Evolutionary conservation across 2,797 vertebrate genomes (phyloP), one percentile per base, ranked within the genome.

Genomic region (Calcarius lapponicus): DNA sequence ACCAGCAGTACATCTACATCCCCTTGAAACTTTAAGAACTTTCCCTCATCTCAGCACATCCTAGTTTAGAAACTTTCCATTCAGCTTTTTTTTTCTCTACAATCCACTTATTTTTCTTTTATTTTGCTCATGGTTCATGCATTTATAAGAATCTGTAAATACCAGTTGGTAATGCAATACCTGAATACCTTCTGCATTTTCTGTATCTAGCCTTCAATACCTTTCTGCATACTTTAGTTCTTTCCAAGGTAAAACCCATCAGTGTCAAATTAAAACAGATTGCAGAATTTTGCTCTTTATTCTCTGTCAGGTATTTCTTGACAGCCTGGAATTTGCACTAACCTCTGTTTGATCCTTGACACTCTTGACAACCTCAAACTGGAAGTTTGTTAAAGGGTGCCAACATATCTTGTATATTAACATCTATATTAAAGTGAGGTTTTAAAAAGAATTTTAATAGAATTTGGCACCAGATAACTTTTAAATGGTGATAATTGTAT

Each of bases 241-340:
- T 56, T 92, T 84, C 43, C 60, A 65, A 75, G 70, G 43, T 12
- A 88, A 60, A 91, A 90, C 19, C 6, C 29, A 75, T 90, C 81
- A 86, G 66, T 34, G 73, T 92, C 36, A 79, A 75, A 79, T 75
- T 86, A 58, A 90, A 94, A 66, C 26, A 19, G 19, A 34, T 40
- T 86, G 70, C 40, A 76, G 76, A 83, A 32, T 88, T 94, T 92
- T 95, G 18, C 48, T 88, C 40, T 94, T 86, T 88, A 51, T 84
- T 90, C 43, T 78, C 86, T 91, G 42, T 88, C 67, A 74, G 42
- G 38, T 84, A 53, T 80, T 80, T 70, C 80, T 36, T 92, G 90
- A 75, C 90, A 95, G 43, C 70, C 45, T 74, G 43, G 66, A 90
- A 90, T 83, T 90, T 88, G 38, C 34, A 29, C 34, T 91, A 42